Evolutionary conservation across 2,888 invertebrate genomes (phyloP).

Genomic region (Diaperis boleti): DNA sequence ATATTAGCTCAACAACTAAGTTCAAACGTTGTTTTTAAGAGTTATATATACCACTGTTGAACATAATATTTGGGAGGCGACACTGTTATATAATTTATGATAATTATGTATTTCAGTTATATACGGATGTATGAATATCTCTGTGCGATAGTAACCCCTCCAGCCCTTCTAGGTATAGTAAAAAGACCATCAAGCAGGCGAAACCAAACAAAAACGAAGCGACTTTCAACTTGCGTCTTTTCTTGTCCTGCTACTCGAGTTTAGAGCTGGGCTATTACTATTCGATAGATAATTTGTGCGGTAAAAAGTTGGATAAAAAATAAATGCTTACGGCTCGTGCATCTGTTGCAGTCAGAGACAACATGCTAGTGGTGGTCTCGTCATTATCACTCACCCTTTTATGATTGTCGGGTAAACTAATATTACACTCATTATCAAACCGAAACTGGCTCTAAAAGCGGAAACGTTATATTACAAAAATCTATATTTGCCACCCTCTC

Average conservation of each 20-base stretch:
- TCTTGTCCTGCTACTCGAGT: constrained; percentile 7
- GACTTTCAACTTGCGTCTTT: neutral
- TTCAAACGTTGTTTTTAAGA: no score
- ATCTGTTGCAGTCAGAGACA: constrained; percentile 64
- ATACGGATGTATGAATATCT: no score
- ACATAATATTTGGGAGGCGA: no score
- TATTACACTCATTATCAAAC: constrained; percentile 99
- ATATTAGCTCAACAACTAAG: no score
- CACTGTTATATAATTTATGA: no score
- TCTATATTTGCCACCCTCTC: neutral
- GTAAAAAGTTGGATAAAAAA: constrained; percentile 51
- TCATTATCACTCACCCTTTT: constrained; percentile 90
- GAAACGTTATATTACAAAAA: neutral
- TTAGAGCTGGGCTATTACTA: constrained; percentile 9
- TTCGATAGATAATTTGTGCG: constrained; percentile 36
- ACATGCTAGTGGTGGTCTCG: constrained; percentile 62
- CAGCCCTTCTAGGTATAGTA: no score
- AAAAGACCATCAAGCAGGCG: constrained; percentile 1
- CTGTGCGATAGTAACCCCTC: no score
- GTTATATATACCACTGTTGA: no score
- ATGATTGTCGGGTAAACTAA: constrained; percentile 97
- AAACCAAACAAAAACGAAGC: constrained; percentile 7
- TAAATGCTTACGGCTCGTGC: constrained; percentile 72
- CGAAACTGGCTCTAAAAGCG: constrained; percentile 95
- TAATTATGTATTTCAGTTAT: no score